Base-by-base conservation (phyloP, 1,140 invertebrate genomes). In the Neelides sp. region DNA sequence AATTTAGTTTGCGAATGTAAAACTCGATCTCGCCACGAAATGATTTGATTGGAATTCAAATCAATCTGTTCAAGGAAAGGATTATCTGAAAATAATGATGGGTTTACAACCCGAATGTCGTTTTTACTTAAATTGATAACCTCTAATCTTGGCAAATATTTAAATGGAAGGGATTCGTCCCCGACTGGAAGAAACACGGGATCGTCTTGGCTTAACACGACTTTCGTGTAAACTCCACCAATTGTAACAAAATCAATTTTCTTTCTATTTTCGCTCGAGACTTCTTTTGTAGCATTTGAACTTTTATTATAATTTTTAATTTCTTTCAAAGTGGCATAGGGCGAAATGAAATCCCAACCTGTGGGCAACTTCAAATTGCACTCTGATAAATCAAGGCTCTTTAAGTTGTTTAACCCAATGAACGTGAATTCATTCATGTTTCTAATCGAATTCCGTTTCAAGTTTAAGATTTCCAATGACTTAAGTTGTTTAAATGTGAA, bases 11-110 rank as follows among this genome's bases (percentile, higher is more conserved):
- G 68, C 1, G 63, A 50, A 0, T 44, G 49, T 30, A 75, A 69
- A 0, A 63, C 61, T 12, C 54, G 62, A 2, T 59, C 50, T 19
- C 70, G 68, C 74, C 75, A 76, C 15, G 68, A 64, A 0, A 58
- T 64, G 2, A 76, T 62, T 58, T 69, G 68, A 49, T 76, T 77
- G 1, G 62, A 63, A 19, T 63, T 66, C 37, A 76, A 61, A 55
- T 75, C 69, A 3, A 32, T 28, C 4, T 4, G 27, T 0, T 36
- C 23, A n/a, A 43, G 44, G 12, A 0, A 23, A 4, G 15, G 40
- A 10, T 30, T 28, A 24, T 5, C 15, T 24, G 19, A 8, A n/a
- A 58, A 54, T 1, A 46, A 22, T 10, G 27, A 13, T 15, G 50
- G 28, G 12, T 4, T 23, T 3, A 58, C 15, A 28, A 20, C 3